Evolutionary conservation across 92 coral and sea anemone genomes (phyloP), one percentile per base, ranked within the genome.

Genomic region (Metridium senile): DNA sequence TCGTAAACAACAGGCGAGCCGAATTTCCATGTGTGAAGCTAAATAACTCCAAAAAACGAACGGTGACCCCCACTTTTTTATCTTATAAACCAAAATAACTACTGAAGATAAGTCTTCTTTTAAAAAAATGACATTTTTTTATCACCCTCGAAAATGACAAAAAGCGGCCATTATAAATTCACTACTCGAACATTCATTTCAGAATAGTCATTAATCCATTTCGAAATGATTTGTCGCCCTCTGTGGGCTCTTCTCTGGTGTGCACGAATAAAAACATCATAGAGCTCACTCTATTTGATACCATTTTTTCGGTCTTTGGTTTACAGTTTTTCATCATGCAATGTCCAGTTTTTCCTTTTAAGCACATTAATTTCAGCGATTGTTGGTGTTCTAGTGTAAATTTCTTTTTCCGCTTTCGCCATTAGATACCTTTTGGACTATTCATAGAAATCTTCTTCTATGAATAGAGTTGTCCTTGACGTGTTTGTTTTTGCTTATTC

Each of bases 151-250:
- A 74, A 82, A 21, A 74, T 56, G 58, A 39, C 86, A 81, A 19
- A 86, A 62, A 33, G 74, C 34, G 26, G 54, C 81, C 65, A 79
- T n/a, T n/a, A 72, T 27, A 79, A 31, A 63, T 75, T 70, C 0
- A 85, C 66, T 25, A 62, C 79, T 59, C 68, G 54, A 0, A 75
- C 70, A 26, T 62, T 82, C 7, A 82, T 62, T 75, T 81, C 86
- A 31, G 82, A 43, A 47, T 73, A 85, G 33, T 80, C 74, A 26
- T 75, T 56, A 18, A 85, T 63, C 76, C 89, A 81, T 52, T 85
- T 80, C 34, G 31, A 62, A 33, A 86, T 81, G 10, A 79, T 85
- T 81, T 74, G 80, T 21, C 74, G 33, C 33, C 89, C 84, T 26
- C 81, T 35, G 61, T 59, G 78, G 51, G 76, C 72, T 17, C 66